Evolutionary conservation across 2,888 invertebrate genomes (phyloP).

Genomic region (Drosophila putrida): DNA sequence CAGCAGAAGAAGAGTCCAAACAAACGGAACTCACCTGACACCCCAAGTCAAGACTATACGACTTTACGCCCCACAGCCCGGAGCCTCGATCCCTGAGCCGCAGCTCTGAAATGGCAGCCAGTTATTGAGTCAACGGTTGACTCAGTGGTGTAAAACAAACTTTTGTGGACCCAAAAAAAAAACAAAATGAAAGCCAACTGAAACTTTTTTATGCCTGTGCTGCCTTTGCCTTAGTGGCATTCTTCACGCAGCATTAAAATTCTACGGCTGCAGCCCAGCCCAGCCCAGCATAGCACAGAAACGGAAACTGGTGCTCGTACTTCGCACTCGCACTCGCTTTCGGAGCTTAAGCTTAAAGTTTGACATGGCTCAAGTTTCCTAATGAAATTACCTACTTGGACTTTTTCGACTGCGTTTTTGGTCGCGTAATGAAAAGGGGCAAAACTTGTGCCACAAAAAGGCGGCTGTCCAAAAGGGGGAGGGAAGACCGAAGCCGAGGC

Average conservation of each 20-base stretch:
- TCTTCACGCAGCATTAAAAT: constrained; percentile 75
- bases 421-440: constrained; percentile 62
- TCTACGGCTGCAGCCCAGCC: constrained; percentile 60
- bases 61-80: constrained; percentile 24
- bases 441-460: constrained; percentile 50
- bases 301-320: not conserved
- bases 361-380: constrained; percentile 80
- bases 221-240: constrained; percentile 39
- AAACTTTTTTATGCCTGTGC: constrained; percentile 55
- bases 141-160: constrained; percentile 74
- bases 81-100: constrained; percentile 7
- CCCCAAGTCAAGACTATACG: constrained; percentile 5
- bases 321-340: not conserved
- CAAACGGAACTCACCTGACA: constrained; percentile 45
- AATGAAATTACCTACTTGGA: constrained; percentile 81
- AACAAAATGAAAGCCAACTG: constrained; percentile 37
- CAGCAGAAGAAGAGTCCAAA: constrained; percentile 46
- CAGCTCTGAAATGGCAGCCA: constrained; percentile 53
- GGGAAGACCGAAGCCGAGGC: not conserved
- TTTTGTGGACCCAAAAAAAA: constrained; percentile 55
- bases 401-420: constrained; percentile 47
- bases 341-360: constrained; percentile 76
- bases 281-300: no score
- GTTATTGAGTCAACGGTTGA: constrained; percentile 73
- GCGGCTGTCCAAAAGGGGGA: constrained; percentile 8